Percentiles rank a stretch among this genome's conserved stretches.
phyloP scores from a whole-genome alignment of 2,797 vertebrate species.

The Cichlasoma orientale region DNA sequence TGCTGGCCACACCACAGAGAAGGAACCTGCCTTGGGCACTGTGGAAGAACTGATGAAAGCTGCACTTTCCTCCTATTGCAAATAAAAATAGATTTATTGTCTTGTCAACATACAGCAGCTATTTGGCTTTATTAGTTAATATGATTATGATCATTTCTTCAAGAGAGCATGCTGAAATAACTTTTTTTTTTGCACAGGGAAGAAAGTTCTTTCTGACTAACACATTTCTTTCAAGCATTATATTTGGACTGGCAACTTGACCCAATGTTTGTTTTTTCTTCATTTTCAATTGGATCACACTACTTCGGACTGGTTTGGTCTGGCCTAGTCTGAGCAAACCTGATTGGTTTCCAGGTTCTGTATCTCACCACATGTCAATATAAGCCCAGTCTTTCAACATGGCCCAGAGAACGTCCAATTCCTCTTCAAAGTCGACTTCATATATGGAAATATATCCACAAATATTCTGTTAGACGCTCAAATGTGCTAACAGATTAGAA shows the following conservation, averaged over 20 bases:
- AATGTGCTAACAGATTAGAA: constrained; percentile 24
- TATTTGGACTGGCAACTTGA: not conserved
- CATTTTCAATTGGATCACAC: constrained; percentile 6
- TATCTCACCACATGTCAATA: constrained; percentile 46
- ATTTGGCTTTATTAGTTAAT: not conserved
- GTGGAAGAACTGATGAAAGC: constrained; percentile 72
- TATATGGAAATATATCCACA: constrained; percentile 25
- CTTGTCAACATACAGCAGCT: constrained; percentile 31
- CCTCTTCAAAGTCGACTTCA: constrained; percentile 12
- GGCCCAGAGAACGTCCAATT: not conserved
- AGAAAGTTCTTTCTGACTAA: not conserved
- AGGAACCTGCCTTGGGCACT: constrained; percentile 63
- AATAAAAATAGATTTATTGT: constrained; percentile 64
- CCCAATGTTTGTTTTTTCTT: constrained; percentile 16
- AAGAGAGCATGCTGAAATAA: not conserved
- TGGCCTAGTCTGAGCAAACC: constrained; percentile 9
- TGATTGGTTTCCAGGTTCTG: constrained; percentile 36
- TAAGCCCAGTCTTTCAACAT: constrained; percentile 36
- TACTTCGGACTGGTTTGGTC: constrained; percentile 3
- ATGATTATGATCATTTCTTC: constrained; percentile 1
- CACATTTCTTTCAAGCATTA: constrained; percentile 8
- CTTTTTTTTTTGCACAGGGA: not conserved
- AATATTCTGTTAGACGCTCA: constrained; percentile 1
- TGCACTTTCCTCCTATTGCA: constrained; percentile 50
- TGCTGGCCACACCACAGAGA: constrained; percentile 57